Conservation (phyloP, 2,797 vertebrate genomes). For the Enteromius fasciolatus region DNA sequence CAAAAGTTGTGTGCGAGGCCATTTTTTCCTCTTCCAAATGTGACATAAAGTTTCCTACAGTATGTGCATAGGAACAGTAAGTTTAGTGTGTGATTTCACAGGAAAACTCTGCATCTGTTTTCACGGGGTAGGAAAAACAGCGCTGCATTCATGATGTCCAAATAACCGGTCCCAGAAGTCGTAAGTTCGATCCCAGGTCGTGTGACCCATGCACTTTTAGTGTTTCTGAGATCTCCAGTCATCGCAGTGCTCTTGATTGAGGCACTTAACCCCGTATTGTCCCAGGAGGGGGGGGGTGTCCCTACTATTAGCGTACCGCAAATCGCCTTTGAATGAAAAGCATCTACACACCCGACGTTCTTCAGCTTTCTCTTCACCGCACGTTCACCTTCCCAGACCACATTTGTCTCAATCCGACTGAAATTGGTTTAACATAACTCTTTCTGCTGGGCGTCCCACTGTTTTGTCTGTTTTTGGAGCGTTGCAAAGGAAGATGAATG, state of each 20-base stretch:
- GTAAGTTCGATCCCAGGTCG: background rate
- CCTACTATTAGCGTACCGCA: background rate
- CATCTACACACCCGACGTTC: background rate
- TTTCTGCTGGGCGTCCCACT: slow-evolving; percentile 24
- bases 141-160: background rate
- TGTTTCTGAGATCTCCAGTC: background rate
- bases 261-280: background rate
- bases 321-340: background rate
- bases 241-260: background rate
- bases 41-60: slow-evolving; percentile 29
- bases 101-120: slow-evolving; percentile 37
- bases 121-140: slow-evolving; percentile 14
- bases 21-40: slow-evolving; percentile 1
- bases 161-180: background rate
- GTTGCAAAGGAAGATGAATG: slow-evolving; percentile 68
- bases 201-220: background rate
- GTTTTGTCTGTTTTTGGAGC: slow-evolving; percentile 49
- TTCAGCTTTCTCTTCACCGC: slow-evolving; percentile 23
- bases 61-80: slow-evolving; percentile 3
- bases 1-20: background rate
- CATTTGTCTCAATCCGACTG: slow-evolving; percentile 18
- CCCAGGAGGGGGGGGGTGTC: background rate
- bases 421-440: slow-evolving; percentile 17
- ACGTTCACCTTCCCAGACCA: slow-evolving; percentile 9
- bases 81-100: slow-evolving; percentile 21